Conservation (phyloP, 2,113 vertebrate genomes). For the Cavia aperea region DNA sequence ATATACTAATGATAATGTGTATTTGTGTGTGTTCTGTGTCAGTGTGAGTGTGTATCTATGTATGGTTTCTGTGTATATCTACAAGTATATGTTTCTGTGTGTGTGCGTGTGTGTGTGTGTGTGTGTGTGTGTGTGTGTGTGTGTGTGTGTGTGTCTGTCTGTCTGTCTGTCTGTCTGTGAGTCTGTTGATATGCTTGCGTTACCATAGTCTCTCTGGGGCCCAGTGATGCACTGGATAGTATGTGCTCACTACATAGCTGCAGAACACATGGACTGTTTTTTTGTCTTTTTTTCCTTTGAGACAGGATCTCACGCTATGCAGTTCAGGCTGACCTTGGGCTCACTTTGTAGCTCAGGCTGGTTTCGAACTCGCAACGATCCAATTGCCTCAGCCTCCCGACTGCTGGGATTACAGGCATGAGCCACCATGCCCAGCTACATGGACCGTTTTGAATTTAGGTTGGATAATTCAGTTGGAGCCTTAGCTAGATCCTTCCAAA, state of each 20-base stretch:
- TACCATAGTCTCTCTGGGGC: not conserved
- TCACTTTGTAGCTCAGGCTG: too few species aligned
- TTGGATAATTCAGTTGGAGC: accelerated
- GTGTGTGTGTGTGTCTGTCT: too few species aligned
- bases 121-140: not conserved
- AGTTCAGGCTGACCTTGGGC: too few species aligned
- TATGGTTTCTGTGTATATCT: not conserved
- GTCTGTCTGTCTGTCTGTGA: too few species aligned
- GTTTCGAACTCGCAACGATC: too few species aligned
- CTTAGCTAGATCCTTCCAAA: not conserved
- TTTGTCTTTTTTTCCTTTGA: too few species aligned
- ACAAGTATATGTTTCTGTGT: not conserved
- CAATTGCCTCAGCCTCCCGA: too few species aligned
- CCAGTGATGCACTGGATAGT: not conserved
- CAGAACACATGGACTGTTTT: accelerated
- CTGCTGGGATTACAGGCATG: too few species aligned
- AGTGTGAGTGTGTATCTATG: not conserved
- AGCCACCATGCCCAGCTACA: too few species aligned
- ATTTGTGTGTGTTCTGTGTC: not conserved
- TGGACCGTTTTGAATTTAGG: not conserved
- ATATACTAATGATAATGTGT: not conserved
- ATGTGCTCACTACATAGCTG: not conserved
- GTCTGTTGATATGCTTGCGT: not conserved
- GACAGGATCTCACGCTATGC: too few species aligned
- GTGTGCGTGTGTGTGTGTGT: too few species aligned